Percentiles rank a stretch among this genome's conserved stretches.
phyloP scores from a whole-genome alignment of 2,113 vertebrate species.

The Anolis carolinensis region DNA sequence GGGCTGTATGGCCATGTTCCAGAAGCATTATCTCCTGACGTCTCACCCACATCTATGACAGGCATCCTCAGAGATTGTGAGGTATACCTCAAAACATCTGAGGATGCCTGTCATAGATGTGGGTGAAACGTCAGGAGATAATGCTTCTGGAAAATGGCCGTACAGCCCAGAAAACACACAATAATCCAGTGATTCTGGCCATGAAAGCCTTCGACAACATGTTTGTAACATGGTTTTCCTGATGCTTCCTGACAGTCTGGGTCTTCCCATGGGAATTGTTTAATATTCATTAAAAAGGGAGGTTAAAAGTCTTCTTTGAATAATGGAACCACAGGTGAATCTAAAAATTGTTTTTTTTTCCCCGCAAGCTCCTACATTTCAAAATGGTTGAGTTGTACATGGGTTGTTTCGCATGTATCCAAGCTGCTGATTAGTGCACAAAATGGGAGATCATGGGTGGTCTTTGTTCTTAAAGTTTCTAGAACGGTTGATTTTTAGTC shows the following conservation, averaged over 20 bases:
- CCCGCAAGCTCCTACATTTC: neutral
- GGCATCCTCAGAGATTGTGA: too few relatives aligned
- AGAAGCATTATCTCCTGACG: too few relatives aligned
- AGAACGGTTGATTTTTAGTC: neutral
- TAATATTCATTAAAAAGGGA: neutral
- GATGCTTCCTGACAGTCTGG: neutral
- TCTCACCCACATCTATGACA: too few relatives aligned
- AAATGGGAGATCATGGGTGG: neutral
- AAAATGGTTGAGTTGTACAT: neutral
- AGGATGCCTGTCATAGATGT: too few relatives aligned
- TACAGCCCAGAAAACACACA: too few relatives aligned
- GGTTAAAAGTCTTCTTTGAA: neutral
- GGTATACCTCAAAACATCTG: too few relatives aligned
- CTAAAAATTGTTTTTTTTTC: conserved; percentile 12
- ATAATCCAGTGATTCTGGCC: too few relatives aligned
- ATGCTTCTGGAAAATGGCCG: too few relatives aligned
- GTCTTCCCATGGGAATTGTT: neutral
- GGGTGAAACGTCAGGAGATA: too few relatives aligned
- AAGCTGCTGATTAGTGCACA: neutral
- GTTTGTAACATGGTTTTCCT: neutral
- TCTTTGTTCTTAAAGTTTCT: neutral
- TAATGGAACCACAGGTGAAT: neutral
- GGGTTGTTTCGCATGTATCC: neutral
- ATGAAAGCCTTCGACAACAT: too few relatives aligned
- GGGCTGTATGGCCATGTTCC: too few relatives aligned